Percentiles rank a stretch among this genome's conserved stretches.
These are phyloP conservation scores for Aradophagus sp. DNA, from an alignment of 1,140 invertebrate genomes.

Conservation along the genomic window DNA sequence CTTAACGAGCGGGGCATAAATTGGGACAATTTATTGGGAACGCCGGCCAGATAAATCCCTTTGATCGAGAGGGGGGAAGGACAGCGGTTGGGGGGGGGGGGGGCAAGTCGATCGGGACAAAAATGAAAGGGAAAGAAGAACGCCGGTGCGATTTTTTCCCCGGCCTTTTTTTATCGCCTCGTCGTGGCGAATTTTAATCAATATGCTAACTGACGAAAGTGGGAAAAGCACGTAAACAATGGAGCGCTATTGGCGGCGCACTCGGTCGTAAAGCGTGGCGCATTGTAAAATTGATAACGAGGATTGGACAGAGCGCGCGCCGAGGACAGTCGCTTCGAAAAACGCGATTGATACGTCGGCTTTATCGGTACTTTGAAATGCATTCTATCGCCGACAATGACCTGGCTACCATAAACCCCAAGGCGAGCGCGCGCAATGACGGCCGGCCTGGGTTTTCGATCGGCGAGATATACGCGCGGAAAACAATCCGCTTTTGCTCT, in stretches of 20 bases:
- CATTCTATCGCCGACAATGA: constrained; percentile 60
- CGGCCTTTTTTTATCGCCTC: too few relatives aligned
- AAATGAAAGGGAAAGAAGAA: too few relatives aligned
- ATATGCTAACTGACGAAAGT: constrained; percentile 22
- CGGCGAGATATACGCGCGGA: constrained; percentile 23
- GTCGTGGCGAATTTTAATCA: too few relatives aligned
- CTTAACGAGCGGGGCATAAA: constrained; percentile 11
- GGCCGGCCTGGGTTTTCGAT: constrained; percentile 43
- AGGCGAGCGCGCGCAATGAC: constrained; percentile 56
- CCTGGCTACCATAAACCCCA: constrained; percentile 59
- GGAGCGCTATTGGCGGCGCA: too few relatives aligned
- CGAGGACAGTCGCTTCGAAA: constrained; percentile 45
- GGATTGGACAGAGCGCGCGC: constrained; percentile 48
- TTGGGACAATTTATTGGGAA: constrained; percentile 20
- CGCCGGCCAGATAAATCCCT: too few relatives aligned
- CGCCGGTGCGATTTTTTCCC: too few relatives aligned
- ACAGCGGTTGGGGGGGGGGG: too few relatives aligned
- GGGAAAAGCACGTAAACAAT: constrained; percentile 9
- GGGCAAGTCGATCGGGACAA: too few relatives aligned
- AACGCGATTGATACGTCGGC: constrained; percentile 50
- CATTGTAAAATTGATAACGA: constrained; percentile 53
- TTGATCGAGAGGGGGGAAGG: too few relatives aligned
- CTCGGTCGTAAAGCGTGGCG: too few relatives aligned
- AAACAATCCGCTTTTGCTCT: constrained; percentile 22
- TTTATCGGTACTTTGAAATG: constrained; percentile 51